phyloP scores from a whole-genome alignment of 2,888 invertebrate genomes.

The Crossocerus cetratus region DNA sequence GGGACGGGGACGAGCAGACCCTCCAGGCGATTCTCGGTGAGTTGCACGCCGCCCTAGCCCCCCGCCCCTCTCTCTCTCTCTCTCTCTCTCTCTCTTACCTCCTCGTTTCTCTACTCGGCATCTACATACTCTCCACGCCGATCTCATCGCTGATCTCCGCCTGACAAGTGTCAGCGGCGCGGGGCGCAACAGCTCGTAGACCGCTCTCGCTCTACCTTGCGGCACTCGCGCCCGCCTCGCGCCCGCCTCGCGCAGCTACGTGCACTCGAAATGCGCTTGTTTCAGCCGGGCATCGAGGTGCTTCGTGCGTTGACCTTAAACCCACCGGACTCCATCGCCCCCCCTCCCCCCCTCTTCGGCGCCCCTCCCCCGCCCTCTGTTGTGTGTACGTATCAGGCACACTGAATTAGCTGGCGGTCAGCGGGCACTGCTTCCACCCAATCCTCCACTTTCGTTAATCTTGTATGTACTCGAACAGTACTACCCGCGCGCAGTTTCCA shows the following conservation, averaged over 20 bases:
- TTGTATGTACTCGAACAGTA: not conserved
- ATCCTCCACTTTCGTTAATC: not conserved
- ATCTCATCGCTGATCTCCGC: conserved; percentile 7
- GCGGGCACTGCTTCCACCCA: not conserved
- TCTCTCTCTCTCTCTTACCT: not conserved
- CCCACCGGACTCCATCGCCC: conserved; percentile 2
- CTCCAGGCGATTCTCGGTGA: conserved; percentile 77
- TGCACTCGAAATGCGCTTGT: conserved; percentile 14
- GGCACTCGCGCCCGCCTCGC: conserved; percentile 33
- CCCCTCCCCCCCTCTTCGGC: not conserved
- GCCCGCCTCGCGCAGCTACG: conserved; percentile 21
- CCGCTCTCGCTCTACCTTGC: conserved; percentile 7
- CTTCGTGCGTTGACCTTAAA: conserved; percentile 56
- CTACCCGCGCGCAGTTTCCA: not conserved
- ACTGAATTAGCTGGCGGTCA: not conserved
- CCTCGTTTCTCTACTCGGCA: conserved; percentile 2
- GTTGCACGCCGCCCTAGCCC: conserved; percentile 35
- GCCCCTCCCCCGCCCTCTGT: not conserved
- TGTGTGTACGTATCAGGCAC: not conserved
- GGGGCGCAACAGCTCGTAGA: too few species aligned
- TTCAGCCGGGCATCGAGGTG: conserved; percentile 17
- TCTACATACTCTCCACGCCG: not conserved
- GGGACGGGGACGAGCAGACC: conserved; percentile 76
- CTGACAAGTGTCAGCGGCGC: conserved; percentile 29
- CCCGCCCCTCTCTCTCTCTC: not conserved